A percentile compares a stretch with the other conserved stretches of the same genome.
These are phyloP conservation scores for Aplodontia rufa DNA, from an alignment of 2,113 vertebrate genomes.

Conservation along the genomic window DNA sequence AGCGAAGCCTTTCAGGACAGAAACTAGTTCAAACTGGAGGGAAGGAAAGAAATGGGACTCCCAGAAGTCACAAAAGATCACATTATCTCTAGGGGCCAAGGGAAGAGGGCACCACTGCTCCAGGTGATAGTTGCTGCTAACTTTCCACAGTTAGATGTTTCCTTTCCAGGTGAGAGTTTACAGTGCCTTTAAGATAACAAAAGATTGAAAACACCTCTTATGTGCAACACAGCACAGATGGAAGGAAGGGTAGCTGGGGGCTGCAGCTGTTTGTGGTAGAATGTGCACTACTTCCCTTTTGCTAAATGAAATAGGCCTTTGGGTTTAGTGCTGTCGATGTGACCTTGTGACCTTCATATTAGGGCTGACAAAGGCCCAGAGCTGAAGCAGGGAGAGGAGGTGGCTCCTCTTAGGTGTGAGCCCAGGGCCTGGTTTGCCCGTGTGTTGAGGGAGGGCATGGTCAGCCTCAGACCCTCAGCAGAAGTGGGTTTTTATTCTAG, in stretches of 20 bases:
- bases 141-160: conserved; percentile 1
- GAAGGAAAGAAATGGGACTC: background rate
- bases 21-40: background rate
- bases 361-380: background rate
- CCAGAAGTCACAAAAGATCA: background rate
- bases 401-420: background rate
- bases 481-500: background rate
- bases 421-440: background rate
- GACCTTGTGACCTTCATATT: background rate
- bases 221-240: background rate
- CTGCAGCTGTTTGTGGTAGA: background rate
- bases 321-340: background rate
- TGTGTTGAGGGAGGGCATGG: too few relatives aligned
- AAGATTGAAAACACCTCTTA: conserved; percentile 28
- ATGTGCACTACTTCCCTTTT: background rate
- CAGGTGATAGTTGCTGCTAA: background rate
- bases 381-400: background rate
- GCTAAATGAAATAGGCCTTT: background rate
- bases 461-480: rapidly evolving
- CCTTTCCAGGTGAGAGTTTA: conserved; percentile 35
- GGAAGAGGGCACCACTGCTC: background rate
- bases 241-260: background rate
- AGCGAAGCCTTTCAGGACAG: background rate
- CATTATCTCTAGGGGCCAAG: background rate
- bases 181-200: background rate